These are phyloP conservation scores for Sinosuthora webbiana DNA, from an alignment of 2,113 vertebrate species.

Conservation along the genomic window DNA sequence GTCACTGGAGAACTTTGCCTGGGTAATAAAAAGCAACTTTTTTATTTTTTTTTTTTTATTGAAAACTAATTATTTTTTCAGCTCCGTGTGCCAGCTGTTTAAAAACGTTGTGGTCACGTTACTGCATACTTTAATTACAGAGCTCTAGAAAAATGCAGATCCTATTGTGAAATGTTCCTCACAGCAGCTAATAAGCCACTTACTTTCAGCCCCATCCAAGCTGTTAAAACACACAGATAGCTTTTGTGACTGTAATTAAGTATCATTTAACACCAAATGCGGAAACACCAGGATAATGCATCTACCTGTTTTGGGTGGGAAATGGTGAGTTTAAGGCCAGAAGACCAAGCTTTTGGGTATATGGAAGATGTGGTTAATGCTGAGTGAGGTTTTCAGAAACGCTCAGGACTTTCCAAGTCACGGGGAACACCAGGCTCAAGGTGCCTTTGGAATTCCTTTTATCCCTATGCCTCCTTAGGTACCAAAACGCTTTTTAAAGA, in stretches of 20 bases:
- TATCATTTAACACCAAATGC: background rate
- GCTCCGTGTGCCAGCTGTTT: constrained; percentile 73
- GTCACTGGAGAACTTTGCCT: constrained; percentile 77
- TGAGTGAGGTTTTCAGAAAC: background rate
- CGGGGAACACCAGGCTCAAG: background rate
- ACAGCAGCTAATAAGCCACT: constrained; percentile 37
- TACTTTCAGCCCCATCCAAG: constrained; percentile 2
- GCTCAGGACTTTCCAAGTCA: background rate
- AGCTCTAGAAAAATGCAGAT: constrained; percentile 63
- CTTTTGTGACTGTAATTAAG: background rate
- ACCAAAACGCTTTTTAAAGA: background rate
- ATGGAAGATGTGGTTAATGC: background rate
- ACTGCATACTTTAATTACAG: constrained; percentile 70
- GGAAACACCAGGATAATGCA: background rate
- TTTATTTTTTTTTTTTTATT: constrained; percentile 71
- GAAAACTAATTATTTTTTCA: constrained; percentile 78
- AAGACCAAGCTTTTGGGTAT: background rate
- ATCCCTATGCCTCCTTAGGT: background rate
- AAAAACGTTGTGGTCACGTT: constrained; percentile 70
- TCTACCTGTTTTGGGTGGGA: background rate
- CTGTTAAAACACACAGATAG: constrained; percentile 20
- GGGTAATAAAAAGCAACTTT: constrained; percentile 76
- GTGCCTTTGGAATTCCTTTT: background rate
- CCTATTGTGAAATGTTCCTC: constrained; percentile 53
- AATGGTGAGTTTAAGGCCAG: background rate